Percentiles rank a stretch among this genome's conserved stretches.
Evolutionary conservation across 2,113 vertebrate genomes (phyloP).

Genomic region (Lamprotornis superbus): DNA sequence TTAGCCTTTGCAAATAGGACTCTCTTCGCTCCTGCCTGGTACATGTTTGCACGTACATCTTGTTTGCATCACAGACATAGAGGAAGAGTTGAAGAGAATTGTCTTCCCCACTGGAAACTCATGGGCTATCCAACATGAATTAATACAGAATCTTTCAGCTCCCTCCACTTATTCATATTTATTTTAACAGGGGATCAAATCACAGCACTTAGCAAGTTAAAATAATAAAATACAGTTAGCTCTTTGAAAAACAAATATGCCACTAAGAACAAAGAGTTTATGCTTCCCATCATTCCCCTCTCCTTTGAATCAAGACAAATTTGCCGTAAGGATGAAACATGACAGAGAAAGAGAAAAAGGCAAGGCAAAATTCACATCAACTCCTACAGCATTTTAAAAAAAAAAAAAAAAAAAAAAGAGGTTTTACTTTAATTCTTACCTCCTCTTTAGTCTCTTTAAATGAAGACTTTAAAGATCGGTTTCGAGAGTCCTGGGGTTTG

Average conservation of each 20-base stretch:
- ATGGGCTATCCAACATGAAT: not conserved
- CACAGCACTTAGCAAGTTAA: not conserved
- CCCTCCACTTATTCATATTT: not conserved
- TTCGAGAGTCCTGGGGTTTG: slow-evolving; percentile 10
- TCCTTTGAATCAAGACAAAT: not conserved
- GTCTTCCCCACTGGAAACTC: not conserved
- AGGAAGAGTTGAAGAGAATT: not conserved
- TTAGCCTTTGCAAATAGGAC: not conserved
- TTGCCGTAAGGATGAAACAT: not conserved
- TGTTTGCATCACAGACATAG: not conserved
- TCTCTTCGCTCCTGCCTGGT: not conserved
- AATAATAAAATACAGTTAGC: not conserved
- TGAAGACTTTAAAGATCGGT: slow-evolving; percentile 73
- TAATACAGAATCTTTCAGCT: not conserved
- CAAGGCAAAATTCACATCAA: not conserved
- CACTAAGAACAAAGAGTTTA: not conserved
- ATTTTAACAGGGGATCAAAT: slow-evolving; percentile 16
- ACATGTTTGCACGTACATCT: not conserved
- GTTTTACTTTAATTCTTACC: slow-evolving; percentile 73
- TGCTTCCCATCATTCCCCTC: not conserved
- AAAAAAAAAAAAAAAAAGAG: not conserved
- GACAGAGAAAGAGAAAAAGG: not conserved
- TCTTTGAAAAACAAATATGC: not conserved
- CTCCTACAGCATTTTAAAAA: not conserved
- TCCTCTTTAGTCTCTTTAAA: slow-evolving; percentile 89